These are phyloP conservation scores for Luffia ferchaultella DNA, from an alignment of 2,888 invertebrate genomes.

Conservation along the genomic window DNA sequence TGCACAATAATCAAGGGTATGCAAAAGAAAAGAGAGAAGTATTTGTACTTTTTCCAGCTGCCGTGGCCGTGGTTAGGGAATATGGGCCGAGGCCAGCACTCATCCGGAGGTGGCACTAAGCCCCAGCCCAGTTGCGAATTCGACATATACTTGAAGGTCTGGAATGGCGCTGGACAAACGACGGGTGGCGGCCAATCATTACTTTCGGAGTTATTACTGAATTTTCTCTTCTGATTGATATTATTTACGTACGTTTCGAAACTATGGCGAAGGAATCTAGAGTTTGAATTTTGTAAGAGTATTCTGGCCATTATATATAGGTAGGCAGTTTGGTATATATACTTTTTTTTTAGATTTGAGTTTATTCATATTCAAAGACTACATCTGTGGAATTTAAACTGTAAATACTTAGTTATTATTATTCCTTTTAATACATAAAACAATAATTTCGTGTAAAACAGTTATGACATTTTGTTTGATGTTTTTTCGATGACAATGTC, in stretches of 20 bases:
- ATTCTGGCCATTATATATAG: too few species aligned
- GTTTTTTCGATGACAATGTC: too few species aligned
- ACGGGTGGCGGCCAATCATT: not conserved
- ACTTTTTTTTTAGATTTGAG: too few species aligned
- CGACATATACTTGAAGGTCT: not conserved
- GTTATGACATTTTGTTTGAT: too few species aligned
- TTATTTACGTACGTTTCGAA: not conserved
- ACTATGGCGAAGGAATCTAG: not conserved
- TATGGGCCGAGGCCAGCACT: conserved; percentile 28
- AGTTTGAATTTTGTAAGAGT: too few species aligned
- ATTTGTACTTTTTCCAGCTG: conserved; percentile 35
- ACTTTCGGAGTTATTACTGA: not conserved
- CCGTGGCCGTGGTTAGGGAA: conserved; percentile 31
- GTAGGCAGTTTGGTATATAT: too few species aligned
- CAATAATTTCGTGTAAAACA: too few species aligned
- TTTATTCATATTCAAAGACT: too few species aligned
- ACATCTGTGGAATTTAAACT: too few species aligned
- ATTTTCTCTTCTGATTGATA: not conserved
- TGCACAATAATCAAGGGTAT: conserved; percentile 39
- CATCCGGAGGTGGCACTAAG: conserved; percentile 26
- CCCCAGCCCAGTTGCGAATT: not conserved
- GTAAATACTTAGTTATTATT: too few species aligned
- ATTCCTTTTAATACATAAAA: too few species aligned
- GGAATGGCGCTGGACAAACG: not conserved
- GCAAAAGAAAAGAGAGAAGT: conserved; percentile 29